Base-by-base conservation (phyloP, 92 coral and sea anemone species). In the Heliopora coerulea region DNA sequence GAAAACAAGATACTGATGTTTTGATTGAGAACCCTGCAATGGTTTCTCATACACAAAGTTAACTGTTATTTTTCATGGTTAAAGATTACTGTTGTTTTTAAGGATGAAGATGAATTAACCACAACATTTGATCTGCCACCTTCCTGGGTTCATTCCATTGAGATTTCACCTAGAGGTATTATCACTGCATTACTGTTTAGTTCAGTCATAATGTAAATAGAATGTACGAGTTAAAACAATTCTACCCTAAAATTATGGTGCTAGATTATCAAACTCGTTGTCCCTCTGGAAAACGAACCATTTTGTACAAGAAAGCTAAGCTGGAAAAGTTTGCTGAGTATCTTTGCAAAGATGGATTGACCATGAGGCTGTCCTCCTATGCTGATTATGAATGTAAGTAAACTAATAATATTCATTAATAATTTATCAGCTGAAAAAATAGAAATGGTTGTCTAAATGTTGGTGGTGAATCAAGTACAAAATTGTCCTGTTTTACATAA, bases 251-350 rank as follows among this genome's bases (percentile, higher is more conserved):
- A n/a, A n/a, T n/a, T n/a, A n/a, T n/a, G n/a, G n/a, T 67, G 62
- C 27, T 59, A 95, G 99, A 95, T 56, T 95, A 88, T 70, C 96
- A 95, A 70, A 90, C 99, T 0, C 87, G 91, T 18, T 90, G 96
- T 58, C 96, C 99, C 7, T 85, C 63, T 78, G 99, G 99, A 62
- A 90, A 95, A 88, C 88, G 89, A 63, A 90, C 96, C n/a, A 95
- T 86, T 34, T 81, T 95, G 76, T 95, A 87, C 96, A 90, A 95
- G 86, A 90, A 88, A 78, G 96, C 96, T 26, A 95, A 86, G 66
- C 85, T 87, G 26, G 99, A 95, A 83, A 90, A 95, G 81, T 90
- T 95, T 56, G 99, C 99, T 4, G 99, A 95, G 66, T 95, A 95
- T 58, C 89, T 95, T 44, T 76, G 91, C 26, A 95, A 95, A 49